Evolutionary conservation across 2,888 invertebrate species (phyloP), one percentile per base, ranked within the genome.

Genomic region (Ptychoptera albimana): DNA sequence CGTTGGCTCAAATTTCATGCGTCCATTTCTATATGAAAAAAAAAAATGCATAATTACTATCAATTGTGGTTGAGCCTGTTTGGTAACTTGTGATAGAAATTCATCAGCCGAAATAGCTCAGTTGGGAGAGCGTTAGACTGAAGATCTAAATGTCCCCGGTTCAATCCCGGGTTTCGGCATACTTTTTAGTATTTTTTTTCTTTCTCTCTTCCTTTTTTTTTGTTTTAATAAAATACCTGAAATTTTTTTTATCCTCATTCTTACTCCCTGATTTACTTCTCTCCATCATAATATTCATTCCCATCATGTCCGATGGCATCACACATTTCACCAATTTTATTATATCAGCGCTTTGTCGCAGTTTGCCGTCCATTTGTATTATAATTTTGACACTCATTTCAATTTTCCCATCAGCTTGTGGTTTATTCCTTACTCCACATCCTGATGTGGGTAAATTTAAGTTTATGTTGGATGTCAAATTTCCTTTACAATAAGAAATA

Each of bases 111-210:
- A 78, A 79, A 79, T 78, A 79, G 78, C 78, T 79, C 78, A 79
- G 78, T 77, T 78, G 77, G 77, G 77, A 77, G 77, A 78, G 77
- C 77, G 77, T 78, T 77, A 77, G 76, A 77, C 75, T 76, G 75
- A 75, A 76, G 75, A 75, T 76, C 75, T 76, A 75, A 76, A 76
- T 71, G 76, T 76, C 75, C 76, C 76, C 69, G 75, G 76, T 77
- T 77, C 76, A 67, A 76, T 76, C 75, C 53, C 50, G 51, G 51
- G 50, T 53, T 53, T 51, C 52, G 51, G 53, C 51, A 51, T 23
- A 40, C 23, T 39, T 37, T 43, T 37, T 38, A 34, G 16, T 39
- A 34, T 32, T 42, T 40, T 41, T 44, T 30, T 44, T 32, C 47
- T 52, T 1, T 41, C 44, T 10, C 34, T 23, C 3, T 13, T 12